Evolutionary conservation across 2,888 invertebrate genomes (phyloP), one percentile per base, ranked within the genome.

Genomic region (Digitonthophagus gazella): DNA sequence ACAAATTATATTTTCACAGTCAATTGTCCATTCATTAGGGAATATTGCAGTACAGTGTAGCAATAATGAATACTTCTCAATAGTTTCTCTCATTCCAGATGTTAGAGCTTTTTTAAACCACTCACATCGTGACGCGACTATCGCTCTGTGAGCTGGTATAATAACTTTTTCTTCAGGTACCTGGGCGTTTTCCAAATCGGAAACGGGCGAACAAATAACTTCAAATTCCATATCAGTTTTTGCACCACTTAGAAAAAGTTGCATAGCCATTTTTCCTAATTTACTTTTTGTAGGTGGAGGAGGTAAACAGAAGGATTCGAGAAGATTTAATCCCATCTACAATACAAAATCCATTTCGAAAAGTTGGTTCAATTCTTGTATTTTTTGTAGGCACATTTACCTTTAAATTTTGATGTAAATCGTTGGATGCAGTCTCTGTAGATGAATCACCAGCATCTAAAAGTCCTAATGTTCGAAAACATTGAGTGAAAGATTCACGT

Each of bases 31-130:
- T n/a, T n/a, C n/a, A n/a, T n/a, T n/a, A n/a, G 15, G 15, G 14
- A 11, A 8, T 19, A 67, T 8, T 58, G 8, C 8, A 75, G 79
- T 44, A 8, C 6, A 44, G 6, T 44, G 11, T 3, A 3, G 11
- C 3, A 44, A 44, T 44, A 2, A 44, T 44, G 6, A 44, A 75
- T 78, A 89, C 89, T 87, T 88, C 77, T 89, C 87, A 72, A 91
- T 90, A 18, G 89, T 87, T 81, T 91, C 91, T 75, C 87, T 84
- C 91, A 91, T 91, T 65, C 90, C 91, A 64, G 89, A 90, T 58
- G 89, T 83, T 14, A 91, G 80, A 0, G 90, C 91, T 74, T 90
- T 83, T 64, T 89, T 83, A 78, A 90, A 90, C 90, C 90, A 90
- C 78, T 90, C 89, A 80, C 90, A 90, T 66, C 89, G 82, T 0